These are phyloP conservation scores for Drosophila ogumai DNA, from an alignment of 1,140 invertebrate genomes.

Conservation along the genomic window DNA sequence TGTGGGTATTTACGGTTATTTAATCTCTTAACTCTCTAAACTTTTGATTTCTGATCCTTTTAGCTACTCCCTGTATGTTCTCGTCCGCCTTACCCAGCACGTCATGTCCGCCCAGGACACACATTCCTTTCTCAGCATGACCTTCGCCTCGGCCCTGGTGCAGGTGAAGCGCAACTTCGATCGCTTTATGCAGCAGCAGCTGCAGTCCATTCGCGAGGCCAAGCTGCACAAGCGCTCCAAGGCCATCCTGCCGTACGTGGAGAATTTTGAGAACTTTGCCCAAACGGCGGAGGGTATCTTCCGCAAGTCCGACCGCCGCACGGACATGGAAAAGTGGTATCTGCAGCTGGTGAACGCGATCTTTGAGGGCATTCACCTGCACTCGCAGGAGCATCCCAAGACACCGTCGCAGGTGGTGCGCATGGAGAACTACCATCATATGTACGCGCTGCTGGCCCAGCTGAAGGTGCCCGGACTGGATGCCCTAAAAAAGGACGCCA, in stretches of 20 bases:
- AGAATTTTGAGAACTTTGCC: slow-evolving; percentile 96
- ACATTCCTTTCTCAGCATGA: slow-evolving; percentile 95
- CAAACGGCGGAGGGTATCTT: slow-evolving; percentile 95
- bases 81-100: slow-evolving; percentile 95
- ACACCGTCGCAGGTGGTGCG: slow-evolving; percentile 97
- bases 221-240: slow-evolving; percentile 91
- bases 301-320: slow-evolving; percentile 93
- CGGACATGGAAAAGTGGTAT: slow-evolving; percentile 99
- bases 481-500: slow-evolving; percentile 94
- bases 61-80: slow-evolving; percentile 96
- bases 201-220: slow-evolving; percentile 93
- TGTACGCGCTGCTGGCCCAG: slow-evolving; percentile 94
- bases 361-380: slow-evolving; percentile 92
- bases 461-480: slow-evolving; percentile 97
- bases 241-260: slow-evolving; percentile 96
- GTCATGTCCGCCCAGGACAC: slow-evolving; percentile 96
- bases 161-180: slow-evolving; percentile 98
- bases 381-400: slow-evolving; percentile 95
- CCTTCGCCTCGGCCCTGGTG: slow-evolving; percentile 94
- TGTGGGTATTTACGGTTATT: slow-evolving; percentile 87
- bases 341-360: slow-evolving; percentile 93
- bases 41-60: slow-evolving; percentile 57
- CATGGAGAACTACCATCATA: slow-evolving; percentile 99
- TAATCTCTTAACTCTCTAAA: not conserved
- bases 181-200: slow-evolving; percentile 94